Conservation (phyloP, 2,113 vertebrate species). For the Labeo rohita region DNA sequence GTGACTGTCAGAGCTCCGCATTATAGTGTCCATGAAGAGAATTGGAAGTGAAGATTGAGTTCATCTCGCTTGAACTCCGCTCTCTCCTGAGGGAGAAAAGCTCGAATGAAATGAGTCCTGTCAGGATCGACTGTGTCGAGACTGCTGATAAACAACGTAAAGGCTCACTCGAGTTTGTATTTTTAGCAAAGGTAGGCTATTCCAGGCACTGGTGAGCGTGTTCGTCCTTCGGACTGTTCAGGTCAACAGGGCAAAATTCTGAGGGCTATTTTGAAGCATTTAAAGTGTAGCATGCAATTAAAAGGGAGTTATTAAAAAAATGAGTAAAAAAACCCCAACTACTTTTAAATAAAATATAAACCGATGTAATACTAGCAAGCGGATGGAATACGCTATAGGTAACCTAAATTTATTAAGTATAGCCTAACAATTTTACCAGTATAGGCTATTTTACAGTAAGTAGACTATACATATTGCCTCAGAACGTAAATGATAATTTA, state of each 20-base stretch:
- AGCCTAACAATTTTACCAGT: too few relatives aligned
- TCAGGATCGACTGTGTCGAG: conserved; percentile 67
- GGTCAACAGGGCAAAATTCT: neutral
- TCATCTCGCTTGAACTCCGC: conserved; percentile 76
- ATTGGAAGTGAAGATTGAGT: conserved; percentile 81
- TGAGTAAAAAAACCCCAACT: neutral
- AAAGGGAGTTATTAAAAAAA: too few relatives aligned
- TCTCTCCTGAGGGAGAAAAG: conserved; percentile 70
- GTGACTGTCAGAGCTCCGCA: conserved; percentile 37
- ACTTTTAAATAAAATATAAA: neutral
- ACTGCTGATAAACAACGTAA: conserved; percentile 67
- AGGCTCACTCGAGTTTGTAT: neutral
- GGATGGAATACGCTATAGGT: neutral
- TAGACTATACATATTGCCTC: too few relatives aligned
- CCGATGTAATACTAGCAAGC: neutral
- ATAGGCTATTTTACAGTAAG: too few relatives aligned
- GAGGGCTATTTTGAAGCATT: neutral
- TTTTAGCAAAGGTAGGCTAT: neutral
- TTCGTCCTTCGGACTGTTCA: neutral
- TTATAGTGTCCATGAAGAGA: conserved; percentile 72
- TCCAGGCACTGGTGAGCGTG: neutral
- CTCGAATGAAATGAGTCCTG: conserved; percentile 72
- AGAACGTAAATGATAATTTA: too few relatives aligned
- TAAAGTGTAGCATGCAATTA: neutral
- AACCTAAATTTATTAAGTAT: too few relatives aligned